A percentile compares a stretch with the other conserved stretches of the same genome.
phyloP scores from a whole-genome alignment of 2,113 vertebrate genomes.

The Microtus ochrogaster region DNA sequence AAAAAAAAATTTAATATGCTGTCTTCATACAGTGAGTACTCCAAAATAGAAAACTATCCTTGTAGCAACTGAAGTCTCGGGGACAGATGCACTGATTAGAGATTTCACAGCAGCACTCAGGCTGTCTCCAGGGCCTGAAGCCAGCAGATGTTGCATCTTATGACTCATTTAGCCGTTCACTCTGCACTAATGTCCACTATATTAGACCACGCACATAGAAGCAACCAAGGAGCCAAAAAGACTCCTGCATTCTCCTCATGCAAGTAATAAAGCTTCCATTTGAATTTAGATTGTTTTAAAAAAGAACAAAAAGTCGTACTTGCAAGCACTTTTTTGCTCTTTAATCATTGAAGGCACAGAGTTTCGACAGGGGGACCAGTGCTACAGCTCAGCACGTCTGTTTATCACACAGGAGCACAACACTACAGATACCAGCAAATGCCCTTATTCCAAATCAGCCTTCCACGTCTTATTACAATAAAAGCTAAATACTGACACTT shows the following conservation, averaged over 20 bases:
- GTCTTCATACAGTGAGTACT: slow-evolving; percentile 78
- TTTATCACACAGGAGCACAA: slow-evolving; percentile 11
- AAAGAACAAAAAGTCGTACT: slow-evolving; percentile 70
- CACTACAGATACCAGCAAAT: slow-evolving; percentile 60
- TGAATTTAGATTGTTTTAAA: slow-evolving; percentile 58
- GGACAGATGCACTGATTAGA: slow-evolving; percentile 82
- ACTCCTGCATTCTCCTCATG: slow-evolving; percentile 62
- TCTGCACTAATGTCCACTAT: slow-evolving; percentile 67
- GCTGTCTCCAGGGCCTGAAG: slow-evolving; percentile 67
- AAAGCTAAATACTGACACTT: slow-evolving; percentile 69
- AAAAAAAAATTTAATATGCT: slow-evolving; percentile 64
- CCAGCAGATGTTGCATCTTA: slow-evolving; percentile 73
- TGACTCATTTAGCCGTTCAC: slow-evolving; percentile 65
- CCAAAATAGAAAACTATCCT: slow-evolving; percentile 83
- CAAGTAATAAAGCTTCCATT: slow-evolving; percentile 57
- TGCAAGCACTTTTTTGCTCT: slow-evolving; percentile 55
- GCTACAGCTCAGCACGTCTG: slow-evolving; percentile 13
- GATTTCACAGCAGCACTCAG: slow-evolving; percentile 56
- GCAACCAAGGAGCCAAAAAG: slow-evolving; percentile 5
- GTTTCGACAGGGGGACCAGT: slow-evolving; percentile 70
- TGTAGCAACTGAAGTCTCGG: slow-evolving; percentile 63
- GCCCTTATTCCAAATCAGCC: slow-evolving; percentile 4
- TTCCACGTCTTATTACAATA: slow-evolving; percentile 70
- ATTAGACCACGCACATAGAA: slow-evolving; percentile 64
- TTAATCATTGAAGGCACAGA: slow-evolving; percentile 70